Percentiles rank a stretch among this genome's conserved stretches.
Conservation (phyloP, 2,888 invertebrate genomes). For the Andrena praecox region DNA sequence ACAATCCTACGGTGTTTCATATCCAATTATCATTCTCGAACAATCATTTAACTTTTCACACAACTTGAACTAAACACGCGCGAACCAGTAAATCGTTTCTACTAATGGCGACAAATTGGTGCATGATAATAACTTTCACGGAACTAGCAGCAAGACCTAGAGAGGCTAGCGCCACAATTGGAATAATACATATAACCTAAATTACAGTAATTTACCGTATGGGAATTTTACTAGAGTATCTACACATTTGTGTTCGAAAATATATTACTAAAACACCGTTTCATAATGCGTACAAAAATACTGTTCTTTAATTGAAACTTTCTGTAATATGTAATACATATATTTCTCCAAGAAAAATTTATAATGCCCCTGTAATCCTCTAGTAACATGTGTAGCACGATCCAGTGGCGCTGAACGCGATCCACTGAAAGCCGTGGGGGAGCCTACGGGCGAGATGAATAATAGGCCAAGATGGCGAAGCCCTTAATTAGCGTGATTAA, state of each 20-base stretch:
- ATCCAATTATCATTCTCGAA: not conserved
- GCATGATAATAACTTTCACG: not conserved
- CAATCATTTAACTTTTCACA: not conserved
- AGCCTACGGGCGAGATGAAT: slow-evolving; percentile 48
- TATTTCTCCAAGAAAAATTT: not conserved
- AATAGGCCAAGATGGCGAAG: slow-evolving; percentile 62
- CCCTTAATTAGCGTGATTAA: slow-evolving; percentile 67
- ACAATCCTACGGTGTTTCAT: not conserved
- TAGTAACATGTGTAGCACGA: slow-evolving; percentile 42
- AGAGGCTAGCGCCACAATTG: not conserved
- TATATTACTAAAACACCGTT: not conserved
- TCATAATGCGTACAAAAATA: no score
- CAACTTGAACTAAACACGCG: not conserved
- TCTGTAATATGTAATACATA: not conserved
- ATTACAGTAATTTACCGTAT: not conserved
- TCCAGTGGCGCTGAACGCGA: slow-evolving; percentile 45
- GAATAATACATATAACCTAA: not conserved
- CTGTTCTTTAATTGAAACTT: not conserved
- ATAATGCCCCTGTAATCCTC: slow-evolving; percentile 15
- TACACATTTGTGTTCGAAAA: not conserved
- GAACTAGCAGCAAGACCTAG: not conserved
- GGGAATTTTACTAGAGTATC: not conserved
- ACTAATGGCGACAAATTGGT: not conserved
- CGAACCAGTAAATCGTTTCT: not conserved
- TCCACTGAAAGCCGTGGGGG: slow-evolving; percentile 36